Evolutionary conservation across 2,113 vertebrate species (phyloP).

Genomic region (Microcebus ravelobensis): DNA sequence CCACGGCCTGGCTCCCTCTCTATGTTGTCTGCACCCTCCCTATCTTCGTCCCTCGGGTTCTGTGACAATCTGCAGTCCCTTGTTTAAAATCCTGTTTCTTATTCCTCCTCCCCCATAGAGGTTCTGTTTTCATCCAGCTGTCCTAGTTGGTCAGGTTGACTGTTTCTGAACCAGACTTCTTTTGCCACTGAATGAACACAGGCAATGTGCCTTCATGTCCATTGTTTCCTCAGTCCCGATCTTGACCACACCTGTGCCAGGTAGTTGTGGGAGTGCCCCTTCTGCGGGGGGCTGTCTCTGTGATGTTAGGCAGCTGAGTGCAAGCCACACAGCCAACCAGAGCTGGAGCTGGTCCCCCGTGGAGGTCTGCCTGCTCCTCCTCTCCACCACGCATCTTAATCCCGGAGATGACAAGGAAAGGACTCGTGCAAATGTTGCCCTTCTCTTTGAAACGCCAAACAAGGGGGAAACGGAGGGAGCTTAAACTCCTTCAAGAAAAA

Average conservation of each 20-base stretch:
- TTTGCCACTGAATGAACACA: neutral
- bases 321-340: neutral
- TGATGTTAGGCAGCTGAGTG: too few species aligned
- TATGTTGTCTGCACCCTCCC: neutral
- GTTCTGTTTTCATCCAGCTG: neutral
- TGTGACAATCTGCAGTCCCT: neutral
- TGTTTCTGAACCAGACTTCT: neutral
- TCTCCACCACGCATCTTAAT: neutral
- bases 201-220: fast-evolving
- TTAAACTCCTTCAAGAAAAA: constrained; percentile 32
- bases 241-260: neutral
- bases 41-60: neutral
- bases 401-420: neutral
- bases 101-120: neutral
- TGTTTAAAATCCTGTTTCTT: neutral
- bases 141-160: neutral
- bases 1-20: neutral
- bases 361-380: fast-evolving
- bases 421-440: neutral
- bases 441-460: constrained; percentile 21
- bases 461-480: neutral
- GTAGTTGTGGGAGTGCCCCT: fast-evolving
- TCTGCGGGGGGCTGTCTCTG: neutral
- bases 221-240: neutral
- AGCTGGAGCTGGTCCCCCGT: neutral